Conservation (phyloP, 2,888 invertebrate genomes). For the Apodemia zela region DNA sequence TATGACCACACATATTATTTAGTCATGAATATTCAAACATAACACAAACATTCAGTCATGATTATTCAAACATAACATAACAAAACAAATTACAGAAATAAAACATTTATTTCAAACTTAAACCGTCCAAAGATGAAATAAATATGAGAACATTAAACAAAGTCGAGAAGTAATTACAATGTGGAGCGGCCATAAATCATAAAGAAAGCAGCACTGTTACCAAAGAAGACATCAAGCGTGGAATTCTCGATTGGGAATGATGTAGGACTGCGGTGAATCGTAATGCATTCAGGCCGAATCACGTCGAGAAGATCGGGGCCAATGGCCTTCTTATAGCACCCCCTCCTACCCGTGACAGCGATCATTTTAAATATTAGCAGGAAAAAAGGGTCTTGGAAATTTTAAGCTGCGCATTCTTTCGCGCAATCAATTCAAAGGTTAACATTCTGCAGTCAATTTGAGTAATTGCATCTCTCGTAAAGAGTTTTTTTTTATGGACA, state of each 20-base stretch:
- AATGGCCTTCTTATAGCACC: constrained; percentile 57
- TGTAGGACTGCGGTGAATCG: constrained; percentile 60
- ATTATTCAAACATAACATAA: background rate
- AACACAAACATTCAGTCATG: too few species aligned
- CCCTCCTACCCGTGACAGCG: constrained; percentile 38
- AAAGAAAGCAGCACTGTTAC: constrained; percentile 61
- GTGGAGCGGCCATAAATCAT: constrained; percentile 60
- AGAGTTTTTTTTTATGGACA: constrained; percentile 13
- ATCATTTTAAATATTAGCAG: constrained; percentile 49
- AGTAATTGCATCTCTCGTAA: constrained; percentile 21
- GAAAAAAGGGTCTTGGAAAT: constrained; percentile 31
- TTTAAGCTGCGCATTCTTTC: constrained; percentile 19
- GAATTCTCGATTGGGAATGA: constrained; percentile 68
- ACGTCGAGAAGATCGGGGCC: constrained; percentile 53
- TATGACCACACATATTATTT: too few species aligned
- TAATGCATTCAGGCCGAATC: constrained; percentile 72
- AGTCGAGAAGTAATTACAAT: constrained; percentile 47
- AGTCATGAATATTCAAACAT: too few species aligned
- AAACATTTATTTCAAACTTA: background rate
- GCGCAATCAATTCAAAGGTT: constrained; percentile 21
- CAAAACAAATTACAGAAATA: background rate
- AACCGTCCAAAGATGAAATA: constrained; percentile 32
- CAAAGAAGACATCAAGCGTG: constrained; percentile 69
- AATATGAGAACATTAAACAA: constrained; percentile 38
- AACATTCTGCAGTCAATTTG: constrained; percentile 21